Base-by-base conservation (phyloP, 2,888 invertebrate genomes). In the Eledone cirrhosa region DNA sequence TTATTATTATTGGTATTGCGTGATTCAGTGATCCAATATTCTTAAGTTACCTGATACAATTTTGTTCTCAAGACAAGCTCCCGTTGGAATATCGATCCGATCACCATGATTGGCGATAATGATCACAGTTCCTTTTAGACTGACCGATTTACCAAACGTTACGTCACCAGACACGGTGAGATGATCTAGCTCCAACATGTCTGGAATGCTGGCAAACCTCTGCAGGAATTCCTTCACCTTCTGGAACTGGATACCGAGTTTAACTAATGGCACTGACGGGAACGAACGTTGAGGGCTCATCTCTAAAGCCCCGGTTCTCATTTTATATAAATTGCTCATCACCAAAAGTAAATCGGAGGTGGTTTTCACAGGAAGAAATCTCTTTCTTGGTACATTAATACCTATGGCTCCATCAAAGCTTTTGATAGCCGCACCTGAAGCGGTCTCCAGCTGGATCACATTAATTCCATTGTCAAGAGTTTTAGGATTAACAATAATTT, bases 41-140 rank as follows among this genome's bases (percentile, higher is more conserved):
- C 99, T 94, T 88, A 99, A 93, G 91, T 99, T 99, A 82, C 99
- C 99, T 11, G 99, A 99, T 0, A 99, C 99, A 84, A 99, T 99
- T 92, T 99, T 99, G 92, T 99, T 99, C 90, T 99, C 99, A 67
- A 99, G 92, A 78, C 96, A 93, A 1, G 99, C 97, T 8, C 99
- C 99, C 7, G 97, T 94, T 0, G 99, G 99, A 86, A 99, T 98
- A 92, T 99, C 99, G 87, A 99, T 99, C 81, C 99, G 93, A 89
- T 99, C 99, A 59, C 99, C 99, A 91, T 99, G 99, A 91, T 99
- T 99, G 22, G 99, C 99, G 84, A 99, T 99, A 84, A 99, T 97
- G 86, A 99, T 99, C 22, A 99, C 99, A 59, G 99, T 99, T 59
- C 99, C 99, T 93, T 97, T 97, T 80, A 99, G 93, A 8, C 95